A percentile compares a stretch with the other conserved stretches of the same genome.
phyloP scores from a whole-genome alignment of 2,113 vertebrate species.

The Cromileptes altivelis region DNA sequence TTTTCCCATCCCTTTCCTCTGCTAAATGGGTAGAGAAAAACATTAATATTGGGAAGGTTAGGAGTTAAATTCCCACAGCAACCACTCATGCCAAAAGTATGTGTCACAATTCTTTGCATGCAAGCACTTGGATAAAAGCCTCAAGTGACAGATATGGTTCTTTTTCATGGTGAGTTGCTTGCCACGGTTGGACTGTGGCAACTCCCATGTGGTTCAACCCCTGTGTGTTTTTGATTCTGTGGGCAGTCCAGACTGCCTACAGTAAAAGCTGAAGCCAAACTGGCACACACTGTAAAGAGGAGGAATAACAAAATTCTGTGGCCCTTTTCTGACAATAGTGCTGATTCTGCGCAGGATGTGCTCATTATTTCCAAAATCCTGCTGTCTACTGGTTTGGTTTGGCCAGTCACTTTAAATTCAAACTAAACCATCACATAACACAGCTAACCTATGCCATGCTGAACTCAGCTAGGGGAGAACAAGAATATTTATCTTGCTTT shows the following conservation, averaged over 20 bases:
- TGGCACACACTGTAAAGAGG: not conserved
- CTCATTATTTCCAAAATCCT: conserved; percentile 41
- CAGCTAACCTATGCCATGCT: not conserved
- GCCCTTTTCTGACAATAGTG: not conserved
- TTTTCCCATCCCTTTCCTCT: not conserved
- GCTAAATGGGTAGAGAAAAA: not conserved
- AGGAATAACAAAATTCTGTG: not conserved
- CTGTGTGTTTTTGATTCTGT: not conserved
- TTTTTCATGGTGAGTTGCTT: conserved; percentile 14
- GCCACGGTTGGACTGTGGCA: not conserved
- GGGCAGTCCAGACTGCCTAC: not conserved
- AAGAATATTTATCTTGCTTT: not conserved
- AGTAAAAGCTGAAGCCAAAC: not conserved
- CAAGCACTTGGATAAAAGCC: conserved; percentile 22
- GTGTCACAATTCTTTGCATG: conserved; percentile 6
- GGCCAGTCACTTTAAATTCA: conserved; percentile 11
- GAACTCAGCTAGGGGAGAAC: not conserved
- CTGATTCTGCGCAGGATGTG: conserved; percentile 5
- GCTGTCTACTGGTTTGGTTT: conserved; percentile 7
- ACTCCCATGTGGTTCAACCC: not conserved
- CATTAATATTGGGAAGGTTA: conserved; percentile 11
- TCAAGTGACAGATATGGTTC: not conserved
- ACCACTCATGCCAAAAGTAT: conserved; percentile 5
- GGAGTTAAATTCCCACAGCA: conserved; percentile 12
- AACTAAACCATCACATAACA: not conserved